phyloP scores from a whole-genome alignment of 2,113 vertebrate genomes.

The Passer montanus region DNA sequence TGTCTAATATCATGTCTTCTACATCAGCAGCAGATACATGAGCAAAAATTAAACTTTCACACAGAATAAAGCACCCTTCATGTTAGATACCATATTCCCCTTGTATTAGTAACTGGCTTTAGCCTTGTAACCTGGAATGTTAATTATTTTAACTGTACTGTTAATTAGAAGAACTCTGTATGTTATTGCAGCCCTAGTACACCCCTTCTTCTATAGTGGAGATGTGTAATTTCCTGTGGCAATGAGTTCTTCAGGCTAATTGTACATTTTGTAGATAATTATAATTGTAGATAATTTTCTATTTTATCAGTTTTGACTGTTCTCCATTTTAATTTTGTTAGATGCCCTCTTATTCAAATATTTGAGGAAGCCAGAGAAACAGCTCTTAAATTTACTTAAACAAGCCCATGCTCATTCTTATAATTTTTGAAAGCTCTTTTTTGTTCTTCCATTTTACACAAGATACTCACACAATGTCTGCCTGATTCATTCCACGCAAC shows the following conservation, averaged over 20 bases:
- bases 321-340: neutral
- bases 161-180: conserved; percentile 16
- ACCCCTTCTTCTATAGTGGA: neutral
- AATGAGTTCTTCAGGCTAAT: conserved; percentile 30
- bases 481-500: neutral
- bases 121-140: neutral
- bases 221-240: conserved; percentile 35
- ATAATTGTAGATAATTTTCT: conserved; percentile 30
- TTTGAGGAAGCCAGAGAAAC: neutral
- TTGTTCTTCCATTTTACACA: neutral
- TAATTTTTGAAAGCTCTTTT: neutral
- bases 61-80: neutral
- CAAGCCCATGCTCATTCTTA: neutral
- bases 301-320: conserved; percentile 8
- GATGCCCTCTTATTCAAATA: neutral
- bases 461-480: neutral
- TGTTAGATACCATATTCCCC: neutral
- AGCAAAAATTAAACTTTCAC: neutral
- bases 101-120: neutral
- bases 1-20: neutral
- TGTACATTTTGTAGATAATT: conserved; percentile 18
- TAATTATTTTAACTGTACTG: neutral
- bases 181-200: neutral
- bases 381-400: neutral
- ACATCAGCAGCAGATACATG: neutral